Percentiles rank a stretch among this genome's conserved stretches.
Evolutionary conservation across 1,140 invertebrate species (phyloP).

Genomic region (Ganaspis sp.): DNA sequence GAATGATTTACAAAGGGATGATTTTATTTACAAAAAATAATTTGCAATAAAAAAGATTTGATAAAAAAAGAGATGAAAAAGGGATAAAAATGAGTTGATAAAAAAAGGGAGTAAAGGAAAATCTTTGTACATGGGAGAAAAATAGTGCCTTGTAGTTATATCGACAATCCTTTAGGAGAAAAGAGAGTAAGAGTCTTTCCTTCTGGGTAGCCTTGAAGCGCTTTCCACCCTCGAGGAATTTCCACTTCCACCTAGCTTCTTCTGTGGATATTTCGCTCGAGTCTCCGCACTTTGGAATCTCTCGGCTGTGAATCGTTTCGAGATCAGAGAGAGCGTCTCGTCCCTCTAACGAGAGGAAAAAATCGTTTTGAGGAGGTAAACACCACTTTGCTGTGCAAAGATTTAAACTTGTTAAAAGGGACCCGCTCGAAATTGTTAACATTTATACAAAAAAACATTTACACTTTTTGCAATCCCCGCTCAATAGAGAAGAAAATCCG

Average conservation of each 20-base stretch:
- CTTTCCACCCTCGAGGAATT: conserved; percentile 29
- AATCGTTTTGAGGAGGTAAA: conserved; percentile 24
- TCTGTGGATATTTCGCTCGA: conserved; percentile 2
- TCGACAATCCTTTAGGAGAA: neutral
- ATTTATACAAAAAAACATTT: neutral
- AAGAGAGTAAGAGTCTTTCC: conserved; percentile 10
- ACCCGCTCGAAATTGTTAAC: neutral
- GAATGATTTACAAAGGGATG: too few species aligned
- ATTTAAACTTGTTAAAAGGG: conserved; percentile 3
- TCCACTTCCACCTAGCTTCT: conserved; percentile 8
- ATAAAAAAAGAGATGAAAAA: too few species aligned
- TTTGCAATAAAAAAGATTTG: too few species aligned
- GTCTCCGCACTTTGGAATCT: conserved; percentile 18
- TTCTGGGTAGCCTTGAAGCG: conserved; percentile 7
- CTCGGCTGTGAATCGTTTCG: conserved; percentile 29
- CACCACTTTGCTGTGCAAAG: conserved; percentile 20
- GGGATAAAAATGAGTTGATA: neutral
- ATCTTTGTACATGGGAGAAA: conserved; percentile 4
- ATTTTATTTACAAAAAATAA: too few species aligned
- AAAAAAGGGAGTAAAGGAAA: neutral
- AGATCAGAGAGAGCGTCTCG: conserved; percentile 12
- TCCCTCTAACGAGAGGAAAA: conserved; percentile 27
- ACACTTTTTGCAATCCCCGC: neutral
- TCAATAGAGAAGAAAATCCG: too few species aligned
- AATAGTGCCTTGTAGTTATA: neutral